Evolutionary conservation across 2,888 invertebrate species (phyloP).

Genomic region (Patella caerulea): DNA sequence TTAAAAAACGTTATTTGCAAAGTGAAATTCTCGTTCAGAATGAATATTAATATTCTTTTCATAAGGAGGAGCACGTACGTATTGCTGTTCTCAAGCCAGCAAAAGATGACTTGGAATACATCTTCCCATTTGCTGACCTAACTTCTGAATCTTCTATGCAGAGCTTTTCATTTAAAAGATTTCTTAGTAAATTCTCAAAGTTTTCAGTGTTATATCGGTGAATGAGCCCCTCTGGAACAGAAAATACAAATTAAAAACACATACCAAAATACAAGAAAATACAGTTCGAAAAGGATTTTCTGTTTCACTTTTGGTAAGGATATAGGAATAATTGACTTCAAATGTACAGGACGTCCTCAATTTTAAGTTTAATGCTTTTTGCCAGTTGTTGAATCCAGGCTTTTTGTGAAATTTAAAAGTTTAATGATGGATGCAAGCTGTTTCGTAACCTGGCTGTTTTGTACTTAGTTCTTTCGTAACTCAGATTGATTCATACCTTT

Average conservation of each 20-base stretch:
- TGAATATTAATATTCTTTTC: constrained; percentile 5
- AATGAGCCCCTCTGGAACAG: neutral
- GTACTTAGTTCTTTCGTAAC: no score
- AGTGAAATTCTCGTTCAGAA: constrained; percentile 6
- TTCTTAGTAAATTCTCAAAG: neutral
- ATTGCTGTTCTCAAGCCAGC: neutral
- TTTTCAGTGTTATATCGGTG: neutral
- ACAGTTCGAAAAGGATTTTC: no score
- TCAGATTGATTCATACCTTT: no score
- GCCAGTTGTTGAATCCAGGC: no score
- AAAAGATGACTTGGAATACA: neutral
- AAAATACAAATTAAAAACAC: neutral
- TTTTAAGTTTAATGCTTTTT: no score
- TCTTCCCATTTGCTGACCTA: neutral
- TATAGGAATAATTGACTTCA: no score
- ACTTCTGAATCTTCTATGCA: neutral
- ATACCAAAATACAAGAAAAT: no score
- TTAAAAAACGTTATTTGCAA: constrained; percentile 21
- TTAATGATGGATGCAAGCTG: no score
- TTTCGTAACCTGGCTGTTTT: no score
- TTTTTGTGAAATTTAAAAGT: no score
- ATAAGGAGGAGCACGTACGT: constrained; percentile 15
- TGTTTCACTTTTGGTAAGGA: no score
- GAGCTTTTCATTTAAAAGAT: neutral
- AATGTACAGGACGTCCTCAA: no score